Conservation (phyloP, 2,797 vertebrate species). For the Tarsius wallacei region DNA sequence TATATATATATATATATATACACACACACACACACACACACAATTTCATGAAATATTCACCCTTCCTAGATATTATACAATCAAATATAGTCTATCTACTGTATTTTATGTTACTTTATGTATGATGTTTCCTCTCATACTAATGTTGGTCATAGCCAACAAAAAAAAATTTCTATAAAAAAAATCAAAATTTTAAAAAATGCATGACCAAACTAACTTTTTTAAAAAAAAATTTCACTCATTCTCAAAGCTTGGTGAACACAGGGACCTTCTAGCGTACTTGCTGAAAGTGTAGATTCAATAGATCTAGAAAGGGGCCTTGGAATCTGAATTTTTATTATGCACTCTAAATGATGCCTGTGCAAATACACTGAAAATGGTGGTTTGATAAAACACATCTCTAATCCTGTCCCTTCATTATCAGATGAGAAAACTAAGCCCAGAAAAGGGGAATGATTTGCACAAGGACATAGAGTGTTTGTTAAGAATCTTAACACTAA, state of each 20-base stretch:
- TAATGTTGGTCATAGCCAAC: background rate
- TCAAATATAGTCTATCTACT: accelerated
- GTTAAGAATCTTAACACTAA: background rate
- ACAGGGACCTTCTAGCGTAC: background rate
- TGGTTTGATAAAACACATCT: background rate
- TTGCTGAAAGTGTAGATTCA: background rate
- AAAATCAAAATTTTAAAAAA: background rate
- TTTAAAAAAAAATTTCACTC: background rate
- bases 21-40: background rate
- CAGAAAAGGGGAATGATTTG: background rate
- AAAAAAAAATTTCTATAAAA: background rate
- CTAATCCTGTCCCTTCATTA: background rate
- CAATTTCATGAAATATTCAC: background rate
- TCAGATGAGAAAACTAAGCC: background rate
- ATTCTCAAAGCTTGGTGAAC: background rate
- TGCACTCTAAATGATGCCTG: background rate
- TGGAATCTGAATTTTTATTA: background rate
- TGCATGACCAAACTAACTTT: background rate
- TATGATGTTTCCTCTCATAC: background rate
- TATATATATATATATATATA: background rate
- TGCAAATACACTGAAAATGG: background rate
- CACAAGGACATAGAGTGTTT: background rate
- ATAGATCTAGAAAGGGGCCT: background rate
- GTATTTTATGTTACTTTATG: background rate
- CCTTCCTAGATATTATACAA: background rate